Percentiles rank a stretch among this genome's conserved stretches.
These are phyloP conservation scores for Emys orbicularis DNA, from an alignment of 2,797 vertebrate genomes.

Conservation along the genomic window DNA sequence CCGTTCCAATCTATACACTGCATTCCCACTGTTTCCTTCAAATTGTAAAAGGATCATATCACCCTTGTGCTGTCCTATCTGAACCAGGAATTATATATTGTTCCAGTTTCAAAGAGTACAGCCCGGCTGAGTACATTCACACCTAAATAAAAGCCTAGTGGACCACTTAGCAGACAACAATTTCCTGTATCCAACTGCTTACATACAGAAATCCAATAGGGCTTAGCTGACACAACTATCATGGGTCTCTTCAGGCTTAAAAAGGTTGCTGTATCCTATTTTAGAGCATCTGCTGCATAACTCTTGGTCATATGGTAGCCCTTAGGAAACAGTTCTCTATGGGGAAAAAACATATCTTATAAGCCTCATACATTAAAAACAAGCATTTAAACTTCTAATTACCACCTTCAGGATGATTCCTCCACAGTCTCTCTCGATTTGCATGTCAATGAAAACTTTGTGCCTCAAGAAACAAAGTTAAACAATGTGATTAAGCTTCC, in stretches of 20 bases:
- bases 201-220: conserved; percentile 63
- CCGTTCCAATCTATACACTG: background rate
- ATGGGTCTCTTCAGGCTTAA: conserved; percentile 56
- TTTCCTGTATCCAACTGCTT: conserved; percentile 49
- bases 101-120: conserved; percentile 45
- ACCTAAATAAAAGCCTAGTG: conserved; percentile 60
- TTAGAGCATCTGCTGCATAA: conserved; percentile 66
- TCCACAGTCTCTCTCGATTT: conserved; percentile 40
- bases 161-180: conserved; percentile 58
- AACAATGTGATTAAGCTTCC: conserved; percentile 33
- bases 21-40: conserved; percentile 39
- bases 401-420: conserved; percentile 62
- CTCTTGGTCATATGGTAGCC: conserved; percentile 61
- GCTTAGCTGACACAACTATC: conserved; percentile 42
- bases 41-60: background rate
- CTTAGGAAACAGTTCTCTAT: conserved; percentile 62
- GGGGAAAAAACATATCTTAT: conserved; percentile 49
- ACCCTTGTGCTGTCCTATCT: conserved; percentile 18
- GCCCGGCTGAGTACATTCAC: background rate
- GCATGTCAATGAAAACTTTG: conserved; percentile 35
- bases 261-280: conserved; percentile 58
- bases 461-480: conserved; percentile 45
- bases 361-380: conserved; percentile 60
- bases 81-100: conserved; percentile 27
- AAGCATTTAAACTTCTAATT: conserved; percentile 70